Conservation (phyloP, 2,797 vertebrate genomes). For the Nyctibius grandis region DNA sequence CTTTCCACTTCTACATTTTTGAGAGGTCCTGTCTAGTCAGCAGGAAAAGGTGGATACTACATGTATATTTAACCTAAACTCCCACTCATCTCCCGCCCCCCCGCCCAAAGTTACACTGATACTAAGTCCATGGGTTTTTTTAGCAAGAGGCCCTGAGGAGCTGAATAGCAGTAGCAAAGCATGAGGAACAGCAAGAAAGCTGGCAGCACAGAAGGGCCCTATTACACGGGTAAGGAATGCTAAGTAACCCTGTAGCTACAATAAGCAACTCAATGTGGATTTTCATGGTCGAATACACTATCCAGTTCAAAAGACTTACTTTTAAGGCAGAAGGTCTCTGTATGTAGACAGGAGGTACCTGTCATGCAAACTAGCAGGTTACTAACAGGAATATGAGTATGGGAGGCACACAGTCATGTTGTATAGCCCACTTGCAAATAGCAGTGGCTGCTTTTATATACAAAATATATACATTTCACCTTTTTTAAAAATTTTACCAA, state of each 20-base stretch:
- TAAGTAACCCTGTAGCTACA: not conserved
- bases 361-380: not conserved
- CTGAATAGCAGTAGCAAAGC: not conserved
- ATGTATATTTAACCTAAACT: not conserved
- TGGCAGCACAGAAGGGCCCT: not conserved
- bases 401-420: not conserved
- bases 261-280: rapidly evolving
- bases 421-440: not conserved
- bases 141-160: not conserved
- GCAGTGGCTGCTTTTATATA: not conserved
- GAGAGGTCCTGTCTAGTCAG: not conserved
- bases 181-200: not conserved
- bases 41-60: not conserved
- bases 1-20: not conserved
- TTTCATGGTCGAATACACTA: not conserved
- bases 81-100: not conserved
- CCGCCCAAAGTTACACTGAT: not conserved
- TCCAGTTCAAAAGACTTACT: not conserved
- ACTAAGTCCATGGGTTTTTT: not conserved
- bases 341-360: rapidly evolving
- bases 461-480: too few species aligned
- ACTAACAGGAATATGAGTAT: rapidly evolving
- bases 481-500: too few species aligned
- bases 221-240: rapidly evolving
- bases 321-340: not conserved